Evolutionary conservation across 2,888 invertebrate species (phyloP).

Genomic region (Phortica okadai): DNA sequence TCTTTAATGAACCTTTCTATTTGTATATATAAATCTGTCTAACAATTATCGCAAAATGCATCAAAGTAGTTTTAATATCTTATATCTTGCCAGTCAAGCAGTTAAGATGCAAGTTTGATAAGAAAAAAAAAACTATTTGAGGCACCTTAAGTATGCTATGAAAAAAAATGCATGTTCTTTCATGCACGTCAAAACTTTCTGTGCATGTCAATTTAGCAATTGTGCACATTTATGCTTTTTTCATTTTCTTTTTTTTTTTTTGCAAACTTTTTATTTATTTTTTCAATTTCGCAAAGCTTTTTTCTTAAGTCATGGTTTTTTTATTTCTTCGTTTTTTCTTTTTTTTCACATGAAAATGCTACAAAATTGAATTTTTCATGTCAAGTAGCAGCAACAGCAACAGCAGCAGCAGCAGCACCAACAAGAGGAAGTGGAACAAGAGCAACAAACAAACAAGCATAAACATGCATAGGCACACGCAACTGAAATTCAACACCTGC

Average conservation of each 20-base stretch:
- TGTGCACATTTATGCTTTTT: too few relatives aligned
- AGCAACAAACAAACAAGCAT: background rate
- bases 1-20: too few relatives aligned
- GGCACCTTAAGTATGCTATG: too few relatives aligned
- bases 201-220: too few relatives aligned
- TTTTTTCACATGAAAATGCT: slow-evolving; percentile 50
- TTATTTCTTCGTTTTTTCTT: slow-evolving; percentile 42
- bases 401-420: slow-evolving; percentile 28
- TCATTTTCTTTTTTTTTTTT: background rate
- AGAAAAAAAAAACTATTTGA: too few relatives aligned
- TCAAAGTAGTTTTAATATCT: too few relatives aligned
- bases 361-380: slow-evolving; percentile 66
- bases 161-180: too few relatives aligned
- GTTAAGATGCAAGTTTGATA: too few relatives aligned
- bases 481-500: slow-evolving; percentile 49
- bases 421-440: background rate
- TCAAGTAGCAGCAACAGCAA: slow-evolving; percentile 53
- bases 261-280: background rate
- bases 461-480: background rate
- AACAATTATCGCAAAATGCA: too few relatives aligned
- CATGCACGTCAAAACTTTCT: too few relatives aligned
- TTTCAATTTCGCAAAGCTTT: background rate
- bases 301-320: background rate
- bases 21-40: too few relatives aligned
- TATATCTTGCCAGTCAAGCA: too few relatives aligned